These are phyloP conservation scores for Smittia sp. DNA, from an alignment of 2,888 invertebrate genomes.

Conservation along the genomic window DNA sequence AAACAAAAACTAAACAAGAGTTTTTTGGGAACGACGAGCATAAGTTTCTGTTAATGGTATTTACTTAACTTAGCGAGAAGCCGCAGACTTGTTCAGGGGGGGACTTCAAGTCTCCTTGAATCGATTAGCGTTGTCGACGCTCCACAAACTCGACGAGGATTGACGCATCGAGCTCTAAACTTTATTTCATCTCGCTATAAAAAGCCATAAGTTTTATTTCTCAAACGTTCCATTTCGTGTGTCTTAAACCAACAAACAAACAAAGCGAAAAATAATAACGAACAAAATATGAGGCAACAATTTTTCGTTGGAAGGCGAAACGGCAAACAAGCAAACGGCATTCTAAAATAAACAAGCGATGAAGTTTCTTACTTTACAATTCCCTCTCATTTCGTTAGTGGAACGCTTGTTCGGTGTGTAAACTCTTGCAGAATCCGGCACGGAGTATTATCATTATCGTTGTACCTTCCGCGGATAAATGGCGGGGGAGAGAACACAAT, in stretches of 20 bases:
- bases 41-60: slow-evolving; percentile 7
- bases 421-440: slow-evolving; percentile 1
- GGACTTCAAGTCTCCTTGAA: too few species aligned
- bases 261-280: slow-evolving; percentile 28
- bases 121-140: too few species aligned
- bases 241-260: slow-evolving; percentile 32
- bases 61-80: background rate
- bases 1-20: slow-evolving; percentile 11
- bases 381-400: background rate
- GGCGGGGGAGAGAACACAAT: background rate
- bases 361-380: background rate
- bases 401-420: background rate
- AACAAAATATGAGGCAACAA: slow-evolving; percentile 20
- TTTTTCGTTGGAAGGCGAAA: background rate
- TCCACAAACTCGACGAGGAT: too few species aligned
- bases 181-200: background rate
- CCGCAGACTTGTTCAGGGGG: background rate
- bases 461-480: background rate
- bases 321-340: background rate
- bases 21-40: background rate
- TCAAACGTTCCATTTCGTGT: background rate
- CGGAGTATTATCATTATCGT: background rate
- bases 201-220: background rate
- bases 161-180: background rate
- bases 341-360: slow-evolving; percentile 6